phyloP scores from a whole-genome alignment of 2,888 invertebrate species.

The Eupithecia inturbata region DNA sequence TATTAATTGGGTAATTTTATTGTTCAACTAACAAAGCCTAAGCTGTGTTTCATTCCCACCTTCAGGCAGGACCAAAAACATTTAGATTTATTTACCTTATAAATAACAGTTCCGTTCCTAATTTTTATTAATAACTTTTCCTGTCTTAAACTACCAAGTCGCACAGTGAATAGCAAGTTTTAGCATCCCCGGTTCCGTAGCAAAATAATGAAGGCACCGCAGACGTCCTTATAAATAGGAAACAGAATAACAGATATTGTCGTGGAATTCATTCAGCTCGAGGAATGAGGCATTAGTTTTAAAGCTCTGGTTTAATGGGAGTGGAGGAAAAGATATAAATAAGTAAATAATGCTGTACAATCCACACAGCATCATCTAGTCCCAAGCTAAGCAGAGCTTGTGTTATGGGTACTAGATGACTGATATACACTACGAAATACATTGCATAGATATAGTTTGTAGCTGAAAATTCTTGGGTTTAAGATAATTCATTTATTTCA shows the following conservation, averaged over 20 bases:
- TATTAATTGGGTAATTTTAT: background rate
- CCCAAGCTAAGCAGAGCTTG: too few species aligned
- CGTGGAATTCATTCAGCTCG: constrained; percentile 47
- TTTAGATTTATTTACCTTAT: background rate
- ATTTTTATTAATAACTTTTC: too few species aligned
- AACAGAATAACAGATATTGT: constrained; percentile 55
- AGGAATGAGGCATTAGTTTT: constrained; percentile 8
- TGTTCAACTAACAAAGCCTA: background rate
- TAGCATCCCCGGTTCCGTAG: constrained; percentile 60
- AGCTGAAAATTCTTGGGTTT: too few species aligned
- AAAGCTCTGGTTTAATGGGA: constrained; percentile 26
- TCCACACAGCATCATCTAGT: too few species aligned
- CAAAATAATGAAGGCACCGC: constrained; percentile 69
- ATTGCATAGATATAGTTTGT: too few species aligned
- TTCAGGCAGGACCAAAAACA: background rate
- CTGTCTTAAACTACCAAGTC: constrained; percentile 21
- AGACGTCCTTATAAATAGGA: constrained; percentile 64
- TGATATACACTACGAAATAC: too few species aligned
- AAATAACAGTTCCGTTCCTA: too few species aligned
- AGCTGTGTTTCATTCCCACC: background rate
- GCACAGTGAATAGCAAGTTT: constrained; percentile 51
- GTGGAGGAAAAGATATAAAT: background rate
- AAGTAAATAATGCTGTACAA: too few species aligned
- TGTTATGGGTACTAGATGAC: too few species aligned
- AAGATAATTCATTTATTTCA: too few species aligned